Evolutionary conservation across 2,888 invertebrate species (phyloP).

Genomic region (Syrphus vitripennis): DNA sequence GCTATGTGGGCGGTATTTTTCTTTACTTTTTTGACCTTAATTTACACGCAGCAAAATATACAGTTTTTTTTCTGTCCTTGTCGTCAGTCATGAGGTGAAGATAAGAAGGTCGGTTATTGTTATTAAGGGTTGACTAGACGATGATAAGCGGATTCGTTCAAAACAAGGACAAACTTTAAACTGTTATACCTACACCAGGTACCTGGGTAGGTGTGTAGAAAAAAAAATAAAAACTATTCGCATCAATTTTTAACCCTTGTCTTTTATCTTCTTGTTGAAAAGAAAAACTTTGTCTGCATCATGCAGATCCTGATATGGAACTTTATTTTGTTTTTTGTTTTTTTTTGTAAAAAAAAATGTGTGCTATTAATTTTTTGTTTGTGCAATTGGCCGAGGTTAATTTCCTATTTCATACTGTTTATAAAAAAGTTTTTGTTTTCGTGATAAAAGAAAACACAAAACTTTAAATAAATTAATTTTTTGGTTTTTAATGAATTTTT

Average conservation of each 20-base stretch:
- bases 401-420: no score
- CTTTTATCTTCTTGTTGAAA: not conserved
- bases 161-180: constrained; percentile 23
- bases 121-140: not conserved
- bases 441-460: no score
- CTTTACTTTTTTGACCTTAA: constrained; percentile 3
- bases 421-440: no score
- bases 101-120: constrained; percentile 28
- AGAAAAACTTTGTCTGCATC: not conserved
- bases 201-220: not conserved
- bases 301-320: not conserved
- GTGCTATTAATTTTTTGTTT: not conserved
- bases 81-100: not conserved
- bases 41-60: constrained; percentile 18
- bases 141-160: constrained; percentile 42
- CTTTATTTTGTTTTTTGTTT: not conserved
- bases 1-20: not conserved
- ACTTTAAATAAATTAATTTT: no score
- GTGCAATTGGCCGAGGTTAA: not conserved
- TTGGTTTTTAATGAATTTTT: no score
- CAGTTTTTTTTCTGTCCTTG: not conserved
- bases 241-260: not conserved
- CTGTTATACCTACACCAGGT: not conserved
- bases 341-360: no score
- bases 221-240: not conserved